Evolutionary conservation across 2,888 invertebrate genomes (phyloP).

Genomic region (Petrophora chlorosata): DNA sequence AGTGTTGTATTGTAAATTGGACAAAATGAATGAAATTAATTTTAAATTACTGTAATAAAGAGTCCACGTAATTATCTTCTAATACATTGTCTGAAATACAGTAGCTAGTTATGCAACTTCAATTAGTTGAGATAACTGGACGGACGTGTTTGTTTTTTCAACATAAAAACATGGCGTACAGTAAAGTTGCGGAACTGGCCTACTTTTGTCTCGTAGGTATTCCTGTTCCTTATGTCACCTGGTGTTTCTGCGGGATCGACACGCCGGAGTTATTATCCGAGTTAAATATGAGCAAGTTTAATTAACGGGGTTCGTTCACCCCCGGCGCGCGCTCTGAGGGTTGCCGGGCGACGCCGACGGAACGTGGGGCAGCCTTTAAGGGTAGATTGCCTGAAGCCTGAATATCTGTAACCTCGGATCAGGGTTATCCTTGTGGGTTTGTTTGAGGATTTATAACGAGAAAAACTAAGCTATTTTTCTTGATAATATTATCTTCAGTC

Average conservation of each 20-base stretch:
- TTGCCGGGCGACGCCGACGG: background rate
- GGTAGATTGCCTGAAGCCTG: constrained; percentile 8
- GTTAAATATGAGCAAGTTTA: constrained; percentile 21
- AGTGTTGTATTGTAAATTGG: too few relatives aligned
- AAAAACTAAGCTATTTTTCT: background rate
- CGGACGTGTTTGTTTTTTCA: constrained; percentile 19
- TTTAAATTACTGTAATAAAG: too few relatives aligned
- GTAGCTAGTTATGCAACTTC: constrained; percentile 6
- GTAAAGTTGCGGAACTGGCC: constrained; percentile 15
- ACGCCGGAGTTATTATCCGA: constrained; percentile 16
- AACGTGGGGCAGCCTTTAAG: background rate
- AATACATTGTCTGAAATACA: too few relatives aligned
- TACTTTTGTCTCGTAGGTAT: constrained; percentile 7
- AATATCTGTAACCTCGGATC: constrained; percentile 5
- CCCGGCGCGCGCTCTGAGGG: constrained; percentile 10
- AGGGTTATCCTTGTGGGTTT: background rate
- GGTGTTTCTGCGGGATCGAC: constrained; percentile 5
- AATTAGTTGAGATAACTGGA: constrained; percentile 12
- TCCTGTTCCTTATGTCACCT: background rate
- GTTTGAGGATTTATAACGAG: constrained; percentile 1
- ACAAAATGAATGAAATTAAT: too few relatives aligned
- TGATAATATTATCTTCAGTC: constrained; percentile 1
- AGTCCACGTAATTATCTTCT: too few relatives aligned
- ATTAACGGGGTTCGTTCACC: constrained; percentile 20
- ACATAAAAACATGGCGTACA: constrained; percentile 9